Evolutionary conservation across 2,797 vertebrate species (phyloP).

Genomic region (Peromyscus eremicus): DNA sequence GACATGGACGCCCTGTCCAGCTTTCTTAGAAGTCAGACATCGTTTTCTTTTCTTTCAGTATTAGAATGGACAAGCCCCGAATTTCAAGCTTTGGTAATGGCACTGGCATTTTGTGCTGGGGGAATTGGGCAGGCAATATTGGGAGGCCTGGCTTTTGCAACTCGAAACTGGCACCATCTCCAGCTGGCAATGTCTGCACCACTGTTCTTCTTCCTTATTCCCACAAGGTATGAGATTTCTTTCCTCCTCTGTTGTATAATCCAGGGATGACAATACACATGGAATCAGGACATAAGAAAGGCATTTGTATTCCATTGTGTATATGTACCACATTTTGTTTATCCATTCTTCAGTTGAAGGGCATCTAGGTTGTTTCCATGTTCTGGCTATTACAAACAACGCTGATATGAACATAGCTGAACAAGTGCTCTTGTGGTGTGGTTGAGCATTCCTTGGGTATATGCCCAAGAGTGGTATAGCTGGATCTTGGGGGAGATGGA

Average conservation of each 20-base stretch:
- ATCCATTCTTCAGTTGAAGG: no score
- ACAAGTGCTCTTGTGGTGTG: no score
- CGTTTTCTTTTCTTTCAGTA: slow-evolving; percentile 83
- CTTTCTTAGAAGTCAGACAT: background rate
- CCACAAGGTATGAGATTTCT: slow-evolving; percentile 88
- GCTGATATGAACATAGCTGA: no score
- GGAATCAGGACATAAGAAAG: background rate
- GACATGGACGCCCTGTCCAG: background rate
- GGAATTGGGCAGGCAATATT: slow-evolving; percentile 89
- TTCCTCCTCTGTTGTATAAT: background rate
- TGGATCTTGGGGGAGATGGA: no score
- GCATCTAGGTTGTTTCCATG: no score
- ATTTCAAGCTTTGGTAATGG: slow-evolving; percentile 87
- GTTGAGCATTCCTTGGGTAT: no score
- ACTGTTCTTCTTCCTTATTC: slow-evolving; percentile 87
- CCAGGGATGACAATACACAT: background rate
- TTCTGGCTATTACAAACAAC: no score
- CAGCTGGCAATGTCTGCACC: slow-evolving; percentile 89
- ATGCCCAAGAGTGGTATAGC: no score
- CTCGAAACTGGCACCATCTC: slow-evolving; percentile 91
- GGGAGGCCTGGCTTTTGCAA: slow-evolving; percentile 89
- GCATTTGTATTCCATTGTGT: no score
- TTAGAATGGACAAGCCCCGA: slow-evolving; percentile 91
- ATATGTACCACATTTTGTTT: no score
- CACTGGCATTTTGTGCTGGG: slow-evolving; percentile 84